A percentile compares a stretch with the other conserved stretches of the same genome.
phyloP scores from a whole-genome alignment of 2,888 invertebrate genomes.

The Yponomeuta sedellus region DNA sequence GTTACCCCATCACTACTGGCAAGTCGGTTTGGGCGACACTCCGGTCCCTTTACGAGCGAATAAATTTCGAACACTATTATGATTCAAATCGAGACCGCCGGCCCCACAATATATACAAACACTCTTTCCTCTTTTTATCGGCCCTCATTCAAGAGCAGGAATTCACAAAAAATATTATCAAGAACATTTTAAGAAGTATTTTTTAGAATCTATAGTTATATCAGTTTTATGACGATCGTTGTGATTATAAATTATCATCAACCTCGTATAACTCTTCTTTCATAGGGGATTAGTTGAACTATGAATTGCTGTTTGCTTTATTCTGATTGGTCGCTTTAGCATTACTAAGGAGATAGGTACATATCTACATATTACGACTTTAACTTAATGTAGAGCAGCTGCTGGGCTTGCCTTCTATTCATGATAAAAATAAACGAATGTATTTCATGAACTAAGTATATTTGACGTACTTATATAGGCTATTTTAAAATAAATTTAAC shows the following conservation, averaged over 20 bases:
- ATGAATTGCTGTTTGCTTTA: slow-evolving; percentile 28
- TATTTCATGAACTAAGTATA: neutral
- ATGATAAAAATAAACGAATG: neutral
- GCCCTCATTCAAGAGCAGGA: slow-evolving; percentile 40
- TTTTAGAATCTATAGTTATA: slow-evolving; percentile 38
- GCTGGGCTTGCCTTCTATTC: slow-evolving; percentile 2
- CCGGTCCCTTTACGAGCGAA: slow-evolving; percentile 67
- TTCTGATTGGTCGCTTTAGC: slow-evolving; percentile 15
- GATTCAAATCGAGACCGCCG: slow-evolving; percentile 63
- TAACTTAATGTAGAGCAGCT: slow-evolving; percentile 17
- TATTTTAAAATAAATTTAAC: no score
- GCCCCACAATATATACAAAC: slow-evolving; percentile 64
- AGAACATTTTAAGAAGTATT: slow-evolving; percentile 26
- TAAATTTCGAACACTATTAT: slow-evolving; percentile 75
- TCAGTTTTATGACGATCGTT: slow-evolving; percentile 38
- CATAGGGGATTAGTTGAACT: slow-evolving; percentile 51
- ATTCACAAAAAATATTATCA: slow-evolving; percentile 59
- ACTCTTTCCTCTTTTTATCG: slow-evolving; percentile 48
- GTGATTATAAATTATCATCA: slow-evolving; percentile 54
- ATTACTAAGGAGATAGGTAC: slow-evolving; percentile 9
- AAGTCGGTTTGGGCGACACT: slow-evolving; percentile 59
- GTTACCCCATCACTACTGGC: no score
- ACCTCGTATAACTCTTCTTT: slow-evolving; percentile 51
- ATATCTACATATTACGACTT: neutral
- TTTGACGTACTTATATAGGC: neutral